These are phyloP conservation scores for Saguinus midas DNA, from an alignment of 2,113 vertebrate genomes.

Conservation along the genomic window DNA sequence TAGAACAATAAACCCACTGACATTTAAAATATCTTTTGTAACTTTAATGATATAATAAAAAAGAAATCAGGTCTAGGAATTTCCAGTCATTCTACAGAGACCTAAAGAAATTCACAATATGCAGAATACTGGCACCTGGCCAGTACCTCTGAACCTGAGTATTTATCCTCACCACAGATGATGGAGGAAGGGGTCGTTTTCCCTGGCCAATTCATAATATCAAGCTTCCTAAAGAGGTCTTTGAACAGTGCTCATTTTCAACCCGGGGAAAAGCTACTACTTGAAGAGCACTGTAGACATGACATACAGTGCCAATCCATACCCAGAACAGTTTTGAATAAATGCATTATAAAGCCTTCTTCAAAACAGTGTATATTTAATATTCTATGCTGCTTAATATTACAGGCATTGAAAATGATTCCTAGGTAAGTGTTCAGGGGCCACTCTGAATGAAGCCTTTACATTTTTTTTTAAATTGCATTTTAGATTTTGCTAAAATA, in stretches of 20 bases:
- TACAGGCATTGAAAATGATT: neutral
- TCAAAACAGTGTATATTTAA: neutral
- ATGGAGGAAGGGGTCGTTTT: neutral
- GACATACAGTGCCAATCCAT: neutral
- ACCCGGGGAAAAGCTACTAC: conserved; percentile 29
- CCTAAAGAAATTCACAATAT: neutral
- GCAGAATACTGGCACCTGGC: neutral
- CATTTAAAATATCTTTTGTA: conserved; percentile 49
- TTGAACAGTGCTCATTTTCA: conserved; percentile 47
- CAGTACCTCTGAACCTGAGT: neutral
- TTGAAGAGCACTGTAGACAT: conserved; percentile 13
- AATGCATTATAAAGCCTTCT: neutral
- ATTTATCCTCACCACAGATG: neutral
- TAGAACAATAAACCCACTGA: neutral
- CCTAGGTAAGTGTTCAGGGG: neutral
- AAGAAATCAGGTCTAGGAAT: conserved; percentile 29
- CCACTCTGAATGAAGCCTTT: neutral
- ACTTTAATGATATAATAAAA: conserved; percentile 37
- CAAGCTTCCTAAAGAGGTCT: conserved; percentile 33
- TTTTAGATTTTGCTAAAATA: neutral
- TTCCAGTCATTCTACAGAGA: neutral
- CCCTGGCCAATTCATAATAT: neutral
- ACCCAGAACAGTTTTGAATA: neutral
- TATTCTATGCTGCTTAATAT: neutral
- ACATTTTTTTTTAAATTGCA: too few relatives aligned